Evolutionary conservation across 2,113 vertebrate species (phyloP), one percentile per base, ranked within the genome.

Genomic region (Peromyscus polionotus): DNA sequence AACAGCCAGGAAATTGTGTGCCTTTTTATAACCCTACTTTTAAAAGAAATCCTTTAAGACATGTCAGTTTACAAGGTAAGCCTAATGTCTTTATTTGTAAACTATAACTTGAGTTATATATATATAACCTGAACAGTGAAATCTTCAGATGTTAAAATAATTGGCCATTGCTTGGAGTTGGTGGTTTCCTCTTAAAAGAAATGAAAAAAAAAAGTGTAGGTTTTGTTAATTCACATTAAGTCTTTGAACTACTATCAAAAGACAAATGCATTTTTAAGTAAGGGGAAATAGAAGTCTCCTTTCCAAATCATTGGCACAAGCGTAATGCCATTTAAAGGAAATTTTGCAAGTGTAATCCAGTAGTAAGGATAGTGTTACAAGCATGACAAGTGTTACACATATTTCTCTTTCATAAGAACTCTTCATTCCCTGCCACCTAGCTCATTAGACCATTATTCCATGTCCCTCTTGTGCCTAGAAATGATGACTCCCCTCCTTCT

Each of bases 351-450:
- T 98, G 98, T 96, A 94, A 87, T 73, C 88, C 33, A 85, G 77
- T 98, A 94, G 88, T 97, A 96, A 98, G 95, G 91, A 59, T 97
- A 42, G 39, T 42, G 39, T 42, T 42, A 84, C 97, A 97, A 98
- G 97, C 81, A 90, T 88, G 61, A 16, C 39, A 91, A 33, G 24
- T 68, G 22, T 93, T 90, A 84, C 87, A 79, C 20, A 77, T 89
- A 57, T 45, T 95, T 93, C 36, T 70, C 75, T 24, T 12, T 92
- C 57, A 61, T 63, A 88, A n/a, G 91, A 93, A 54, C 16, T 98
- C 39, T 45, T 26, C 70, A 92, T 86, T 81, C 90, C 93, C 96
- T 98, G 98, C 98, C 98, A 98, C 93, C 98, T 98, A 95, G 97
- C 98, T 97, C 65, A 42, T 22, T 0, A 26, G 65, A n/a, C 81